A percentile compares a stretch with the other conserved stretches of the same genome.
Conservation (phyloP, 2,888 invertebrate genomes). For the Sinelater perroti region DNA sequence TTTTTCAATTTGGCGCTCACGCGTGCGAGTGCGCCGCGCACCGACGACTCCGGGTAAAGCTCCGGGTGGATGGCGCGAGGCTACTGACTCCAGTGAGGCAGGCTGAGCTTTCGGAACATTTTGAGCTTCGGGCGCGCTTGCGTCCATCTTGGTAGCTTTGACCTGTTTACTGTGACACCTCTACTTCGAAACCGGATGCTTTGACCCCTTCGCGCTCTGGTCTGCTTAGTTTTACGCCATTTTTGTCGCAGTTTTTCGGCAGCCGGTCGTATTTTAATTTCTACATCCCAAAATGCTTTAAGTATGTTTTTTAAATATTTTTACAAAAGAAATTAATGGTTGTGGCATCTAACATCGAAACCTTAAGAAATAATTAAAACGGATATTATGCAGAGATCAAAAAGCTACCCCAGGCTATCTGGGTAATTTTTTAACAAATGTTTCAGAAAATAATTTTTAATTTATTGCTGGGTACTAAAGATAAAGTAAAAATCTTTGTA, state of each 20-base stretch:
- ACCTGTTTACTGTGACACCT: conserved; percentile 56
- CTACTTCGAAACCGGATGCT: conserved; percentile 48
- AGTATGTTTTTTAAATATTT: no score
- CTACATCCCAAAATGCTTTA: no score
- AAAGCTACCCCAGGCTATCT: no score
- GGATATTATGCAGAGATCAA: no score
- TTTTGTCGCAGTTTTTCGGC: conserved; percentile 30
- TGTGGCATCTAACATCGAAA: no score
- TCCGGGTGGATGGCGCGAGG: conserved; percentile 47
- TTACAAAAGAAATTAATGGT: no score
- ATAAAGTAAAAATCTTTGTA: no score
- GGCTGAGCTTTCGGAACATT: conserved; percentile 50
- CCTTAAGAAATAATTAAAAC: no score
- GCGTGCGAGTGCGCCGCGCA: conserved; percentile 21
- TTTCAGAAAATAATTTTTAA: no score
- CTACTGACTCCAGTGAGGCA: conserved; percentile 54
- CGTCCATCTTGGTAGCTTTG: conserved; percentile 49
- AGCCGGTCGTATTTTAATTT: conserved; percentile 22
- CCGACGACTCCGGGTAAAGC: conserved; percentile 25
- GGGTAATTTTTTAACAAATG: no score
- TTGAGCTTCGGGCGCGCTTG: conserved; percentile 49
- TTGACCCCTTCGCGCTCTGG: conserved; percentile 42
- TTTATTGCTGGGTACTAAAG: no score
- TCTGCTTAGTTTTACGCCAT: conserved; percentile 37
- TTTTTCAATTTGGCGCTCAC: conserved; percentile 38